phyloP scores from a whole-genome alignment of 2,888 invertebrate species.

The Tromatobia lineatoria region DNA sequence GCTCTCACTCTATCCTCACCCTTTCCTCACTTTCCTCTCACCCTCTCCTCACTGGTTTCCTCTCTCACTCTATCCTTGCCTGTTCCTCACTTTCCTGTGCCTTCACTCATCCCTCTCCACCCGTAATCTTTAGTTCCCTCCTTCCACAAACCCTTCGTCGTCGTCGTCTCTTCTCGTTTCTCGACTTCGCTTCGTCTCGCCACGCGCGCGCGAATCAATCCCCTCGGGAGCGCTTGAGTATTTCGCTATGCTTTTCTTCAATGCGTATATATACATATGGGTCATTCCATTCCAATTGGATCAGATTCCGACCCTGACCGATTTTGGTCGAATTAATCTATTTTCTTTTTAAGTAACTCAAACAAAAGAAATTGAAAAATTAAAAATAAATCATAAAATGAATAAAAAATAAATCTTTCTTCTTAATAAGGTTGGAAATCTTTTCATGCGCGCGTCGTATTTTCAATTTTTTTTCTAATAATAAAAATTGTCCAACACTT shows the following conservation, averaged over 20 bases:
- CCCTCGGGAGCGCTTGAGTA: conserved; percentile 73
- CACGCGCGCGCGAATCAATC: conserved; percentile 75
- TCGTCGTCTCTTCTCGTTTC: conserved; percentile 49
- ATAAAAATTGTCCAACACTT: too few species aligned
- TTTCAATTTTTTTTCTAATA: too few species aligned
- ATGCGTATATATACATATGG: conserved; percentile 25
- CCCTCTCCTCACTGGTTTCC: not conserved
- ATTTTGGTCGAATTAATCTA: too few species aligned
- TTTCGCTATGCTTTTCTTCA: conserved; percentile 49
- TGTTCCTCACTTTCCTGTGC: conserved; percentile 46
- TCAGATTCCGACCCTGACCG: too few species aligned
- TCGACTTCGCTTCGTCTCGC: conserved; percentile 52
- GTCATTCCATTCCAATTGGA: too few species aligned
- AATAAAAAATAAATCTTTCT: too few species aligned
- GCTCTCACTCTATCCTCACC: conserved; percentile 6
- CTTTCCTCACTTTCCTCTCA: conserved; percentile 29
- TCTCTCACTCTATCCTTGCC: conserved; percentile 42
- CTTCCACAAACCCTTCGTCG: conserved; percentile 45
- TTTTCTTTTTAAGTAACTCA: too few species aligned
- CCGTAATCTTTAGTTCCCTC: conserved; percentile 63
- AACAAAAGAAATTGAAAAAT: too few species aligned
- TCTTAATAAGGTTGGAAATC: too few species aligned
- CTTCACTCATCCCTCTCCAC: conserved; percentile 23
- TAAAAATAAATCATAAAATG: too few species aligned
- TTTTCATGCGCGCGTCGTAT: too few species aligned